phyloP scores from a whole-genome alignment of 1,140 invertebrate genomes.

The Cryptotermes secundus region DNA sequence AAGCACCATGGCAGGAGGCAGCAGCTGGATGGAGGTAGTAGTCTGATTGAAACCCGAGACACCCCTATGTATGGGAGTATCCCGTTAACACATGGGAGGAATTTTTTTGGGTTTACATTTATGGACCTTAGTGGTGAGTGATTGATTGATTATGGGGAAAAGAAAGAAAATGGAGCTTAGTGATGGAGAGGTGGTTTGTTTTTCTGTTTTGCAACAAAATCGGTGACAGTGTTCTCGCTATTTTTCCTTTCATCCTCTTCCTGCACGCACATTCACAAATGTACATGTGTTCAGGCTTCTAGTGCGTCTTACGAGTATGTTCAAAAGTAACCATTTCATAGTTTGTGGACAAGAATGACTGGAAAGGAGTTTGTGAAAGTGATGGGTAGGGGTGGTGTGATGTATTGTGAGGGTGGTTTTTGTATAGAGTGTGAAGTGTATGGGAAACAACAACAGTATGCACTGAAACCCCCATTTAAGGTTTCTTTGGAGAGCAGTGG shows the following conservation, averaged over 20 bases:
- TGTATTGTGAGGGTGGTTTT: too few relatives aligned
- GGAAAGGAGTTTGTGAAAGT: too few relatives aligned
- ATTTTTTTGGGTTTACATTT: constrained; percentile 14
- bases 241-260: background rate
- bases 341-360: too few relatives aligned
- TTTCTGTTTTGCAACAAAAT: constrained; percentile 6
- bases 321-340: background rate
- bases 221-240: background rate
- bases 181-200: background rate
- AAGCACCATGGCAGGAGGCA: background rate
- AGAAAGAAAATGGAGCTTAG: constrained; percentile 10
- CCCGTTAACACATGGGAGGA: constrained; percentile 6
- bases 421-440: too few relatives aligned
- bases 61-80: background rate
- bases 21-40: constrained; percentile 2
- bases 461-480: too few relatives aligned
- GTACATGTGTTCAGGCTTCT: background rate
- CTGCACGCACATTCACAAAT: background rate
- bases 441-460: too few relatives aligned
- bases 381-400: too few relatives aligned
- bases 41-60: constrained; percentile 5
- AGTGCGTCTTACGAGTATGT: background rate
- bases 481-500: too few relatives aligned
- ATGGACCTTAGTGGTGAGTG: constrained; percentile 14
- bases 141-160: constrained; percentile 20